Evolutionary conservation across 2,797 vertebrate genomes (phyloP), one percentile per base, ranked within the genome.

Genomic region (Pteropus rufus): DNA sequence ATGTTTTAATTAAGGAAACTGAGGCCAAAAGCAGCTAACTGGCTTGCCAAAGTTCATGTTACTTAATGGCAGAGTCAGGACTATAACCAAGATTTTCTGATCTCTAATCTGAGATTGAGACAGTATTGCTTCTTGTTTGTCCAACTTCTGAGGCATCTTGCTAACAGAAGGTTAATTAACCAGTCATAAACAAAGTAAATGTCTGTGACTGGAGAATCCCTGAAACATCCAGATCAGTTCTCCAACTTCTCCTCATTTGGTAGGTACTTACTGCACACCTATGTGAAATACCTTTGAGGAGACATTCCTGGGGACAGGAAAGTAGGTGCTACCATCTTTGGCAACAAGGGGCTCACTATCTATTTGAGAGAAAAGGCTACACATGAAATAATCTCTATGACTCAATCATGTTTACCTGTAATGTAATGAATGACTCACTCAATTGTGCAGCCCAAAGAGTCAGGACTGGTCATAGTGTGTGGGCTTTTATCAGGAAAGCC

Each of bases 311-410:
- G 67, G 75, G 44, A 76, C 16, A 39, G 58, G 92, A 64, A 87
- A 83, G 29, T 16, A 91, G 15, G 6, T 52, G 75, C 52, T 36
- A 64, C 80, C 41, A 49, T 81, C 29, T 89, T 70, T 89, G 83
- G 14, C 44, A 93, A 19, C 21, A 89, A 92, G 65, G 41, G 11
- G 8, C 29, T 83, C 41, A 16, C 64, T 34, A 85, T 64, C 24
- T 89, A 34, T 86, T 93, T 79, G 87, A 70, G 62, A 95, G 73
- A 90, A 90, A 86, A 86, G 83, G 80, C 41, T 46, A 1, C 19
- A 36, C 5, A 10, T 81, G 54, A 89, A 93, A 54, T 26, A n/a
- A n/a, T 84, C 69, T 89, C 65, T 84, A 31, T 96, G 93, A 72
- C 60, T 87, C n/a, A 54, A 83, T n/a, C 10, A 23, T 62, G 44